Conservation (phyloP, 2,797 vertebrate genomes). For the Tangara arthus region DNA sequence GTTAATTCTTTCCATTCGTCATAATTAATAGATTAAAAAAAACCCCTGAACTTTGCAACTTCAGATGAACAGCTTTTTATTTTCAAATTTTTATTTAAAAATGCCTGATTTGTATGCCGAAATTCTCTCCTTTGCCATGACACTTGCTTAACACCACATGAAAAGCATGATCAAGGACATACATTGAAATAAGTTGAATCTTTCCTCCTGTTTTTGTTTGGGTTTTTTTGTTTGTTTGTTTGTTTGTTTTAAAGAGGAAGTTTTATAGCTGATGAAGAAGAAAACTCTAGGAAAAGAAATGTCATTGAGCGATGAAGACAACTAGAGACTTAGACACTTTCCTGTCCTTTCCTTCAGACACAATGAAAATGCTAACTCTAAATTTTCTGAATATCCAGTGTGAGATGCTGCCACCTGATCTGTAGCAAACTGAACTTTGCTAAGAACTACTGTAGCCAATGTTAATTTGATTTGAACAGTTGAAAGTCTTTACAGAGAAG, state of each 20-base stretch:
- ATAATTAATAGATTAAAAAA: not conserved
- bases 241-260: not conserved
- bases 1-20: not conserved
- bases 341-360: not conserved
- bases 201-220: not conserved
- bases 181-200: not conserved
- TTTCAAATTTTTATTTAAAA: not conserved
- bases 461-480: not conserved
- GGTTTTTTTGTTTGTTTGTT: not conserved
- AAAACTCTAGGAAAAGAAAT: not conserved
- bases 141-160: not conserved
- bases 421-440: not conserved
- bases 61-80: not conserved
- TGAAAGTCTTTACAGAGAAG: not conserved
- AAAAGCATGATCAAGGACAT: not conserved
- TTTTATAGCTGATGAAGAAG: not conserved
- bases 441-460: not conserved
- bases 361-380: not conserved
- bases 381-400: not conserved
- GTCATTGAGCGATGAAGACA: fast-evolving
- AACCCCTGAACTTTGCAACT: fast-evolving
- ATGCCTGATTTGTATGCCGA: not conserved
- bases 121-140: not conserved
- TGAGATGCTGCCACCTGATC: not conserved
- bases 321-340: not conserved